Percentiles rank a stretch among this genome's conserved stretches.
phyloP scores from a whole-genome alignment of 2,797 vertebrate species.

The Anguilla marmorata region DNA sequence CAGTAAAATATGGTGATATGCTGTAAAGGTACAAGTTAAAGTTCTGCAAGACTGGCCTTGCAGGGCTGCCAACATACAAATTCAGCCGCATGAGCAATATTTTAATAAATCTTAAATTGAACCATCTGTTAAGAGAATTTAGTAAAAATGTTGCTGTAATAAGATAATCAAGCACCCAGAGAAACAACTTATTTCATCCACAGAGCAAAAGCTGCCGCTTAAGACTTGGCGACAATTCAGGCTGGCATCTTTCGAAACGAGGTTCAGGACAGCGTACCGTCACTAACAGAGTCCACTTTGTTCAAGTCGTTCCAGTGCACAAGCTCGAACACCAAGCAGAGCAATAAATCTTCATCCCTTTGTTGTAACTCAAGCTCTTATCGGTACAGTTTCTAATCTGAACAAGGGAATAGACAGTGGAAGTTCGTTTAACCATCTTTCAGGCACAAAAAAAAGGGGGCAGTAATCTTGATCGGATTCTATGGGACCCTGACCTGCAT shows the following conservation, averaged over 20 bases:
- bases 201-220: background rate
- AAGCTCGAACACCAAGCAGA: background rate
- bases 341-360: slow-evolving; percentile 8
- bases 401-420: background rate
- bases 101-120: background rate
- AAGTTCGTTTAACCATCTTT: slow-evolving; percentile 19
- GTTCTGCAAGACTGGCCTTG: background rate
- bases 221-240: background rate
- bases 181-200: background rate
- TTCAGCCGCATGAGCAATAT: background rate
- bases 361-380: slow-evolving; percentile 8
- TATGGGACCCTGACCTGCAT: slow-evolving; percentile 8
- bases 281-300: background rate
- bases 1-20: background rate
- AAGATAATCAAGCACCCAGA: background rate
- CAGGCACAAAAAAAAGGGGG: background rate
- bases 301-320: background rate
- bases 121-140: background rate
- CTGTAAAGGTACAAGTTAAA: background rate
- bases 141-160: background rate
- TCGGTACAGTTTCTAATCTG: background rate
- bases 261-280: background rate
- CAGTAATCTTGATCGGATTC: background rate
- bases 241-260: background rate
- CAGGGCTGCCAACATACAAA: background rate